Conservation (phyloP, 1,140 invertebrate genomes). For the Penaeus vannamei region DNA sequence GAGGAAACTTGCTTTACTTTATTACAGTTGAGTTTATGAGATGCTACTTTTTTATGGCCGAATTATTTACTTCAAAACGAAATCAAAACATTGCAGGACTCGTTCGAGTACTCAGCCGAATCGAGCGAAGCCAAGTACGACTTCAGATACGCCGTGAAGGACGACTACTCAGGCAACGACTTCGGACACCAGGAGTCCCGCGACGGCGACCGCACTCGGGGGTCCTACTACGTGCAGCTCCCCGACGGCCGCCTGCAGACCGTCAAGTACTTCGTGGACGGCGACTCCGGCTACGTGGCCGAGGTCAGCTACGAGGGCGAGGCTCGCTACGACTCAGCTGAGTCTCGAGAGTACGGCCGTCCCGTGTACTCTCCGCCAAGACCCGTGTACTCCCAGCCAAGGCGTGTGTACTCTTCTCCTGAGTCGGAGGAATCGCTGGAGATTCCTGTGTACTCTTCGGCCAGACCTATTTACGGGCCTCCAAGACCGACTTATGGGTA, state of each 20-base stretch:
- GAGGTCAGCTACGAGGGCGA: constrained; percentile 4
- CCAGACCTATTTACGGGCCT: no score
- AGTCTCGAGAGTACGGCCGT: background rate
- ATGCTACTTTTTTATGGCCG: background rate
- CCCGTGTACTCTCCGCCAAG: background rate
- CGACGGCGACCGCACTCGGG: constrained; percentile 28
- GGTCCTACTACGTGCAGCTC: constrained; percentile 34
- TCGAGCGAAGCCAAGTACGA: constrained; percentile 17
- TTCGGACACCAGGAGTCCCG: constrained; percentile 28
- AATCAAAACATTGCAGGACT: background rate
- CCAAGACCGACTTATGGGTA: no score
- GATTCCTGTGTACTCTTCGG: background rate
- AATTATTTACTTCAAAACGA: background rate
- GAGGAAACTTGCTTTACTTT: no score
- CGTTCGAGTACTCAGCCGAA: background rate
- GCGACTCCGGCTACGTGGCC: constrained; percentile 28
- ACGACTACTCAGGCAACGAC: constrained; percentile 24
- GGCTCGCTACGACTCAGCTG: background rate
- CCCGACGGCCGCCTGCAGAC: constrained; percentile 36
- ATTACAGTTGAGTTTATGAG: background rate
- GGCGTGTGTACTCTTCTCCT: background rate
- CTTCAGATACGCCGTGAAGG: constrained; percentile 28
- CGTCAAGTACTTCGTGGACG: constrained; percentile 14
- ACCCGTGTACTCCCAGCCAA: background rate
- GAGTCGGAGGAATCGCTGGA: background rate